Base-by-base conservation (phyloP, 1,140 invertebrate genomes). In the Eumeta japonica region DNA sequence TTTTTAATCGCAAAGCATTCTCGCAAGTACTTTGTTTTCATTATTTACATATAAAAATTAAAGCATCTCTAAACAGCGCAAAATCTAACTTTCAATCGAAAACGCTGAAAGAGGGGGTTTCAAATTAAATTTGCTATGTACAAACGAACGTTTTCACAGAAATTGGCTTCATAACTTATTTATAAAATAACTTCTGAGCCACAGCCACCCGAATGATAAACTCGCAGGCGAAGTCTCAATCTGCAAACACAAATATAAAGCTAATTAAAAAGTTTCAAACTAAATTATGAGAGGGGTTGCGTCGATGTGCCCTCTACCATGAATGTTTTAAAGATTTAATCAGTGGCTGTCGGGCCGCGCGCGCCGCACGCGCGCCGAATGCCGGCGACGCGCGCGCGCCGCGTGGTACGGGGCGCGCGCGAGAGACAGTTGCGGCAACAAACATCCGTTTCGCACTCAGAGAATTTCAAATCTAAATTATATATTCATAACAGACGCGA, bases 181-280 rank as follows among this genome's bases (percentile, higher is more conserved):
- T 58, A 64, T 64, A 62, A 56, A 58, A 53, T 53, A 68, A 65
- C 61, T 65, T 64, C 44, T 47, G 36, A 55, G 48, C 66, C 61
- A 54, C 66, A 55, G 45, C 42, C 52, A 48, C 46, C 50, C 48
- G 56, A 59, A 70, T 67, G 63, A 62, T 59, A 62, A 67, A 71
- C 65, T 55, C 50, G 51, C 48, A 60, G 54, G 48, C 51, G 41
- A 70, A 64, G 62, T 70, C 70, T 71, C 70, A 70, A 74, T 74
- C 66, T 62, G 55, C 67, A 71, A 74, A 74, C 65, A 74, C 66
- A 74, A 74, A 74, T 66, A 74, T 74, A 70, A 74, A 74, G 66
- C 66, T 74, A 74, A 74, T 74, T 74, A 74, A 74, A 74, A 74
- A 72, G 70, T 71, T 74, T 63, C 55, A 62, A 74, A 74, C 65